phyloP scores from a whole-genome alignment of 2,888 invertebrate species.

The Yponomeuta sedellus region DNA sequence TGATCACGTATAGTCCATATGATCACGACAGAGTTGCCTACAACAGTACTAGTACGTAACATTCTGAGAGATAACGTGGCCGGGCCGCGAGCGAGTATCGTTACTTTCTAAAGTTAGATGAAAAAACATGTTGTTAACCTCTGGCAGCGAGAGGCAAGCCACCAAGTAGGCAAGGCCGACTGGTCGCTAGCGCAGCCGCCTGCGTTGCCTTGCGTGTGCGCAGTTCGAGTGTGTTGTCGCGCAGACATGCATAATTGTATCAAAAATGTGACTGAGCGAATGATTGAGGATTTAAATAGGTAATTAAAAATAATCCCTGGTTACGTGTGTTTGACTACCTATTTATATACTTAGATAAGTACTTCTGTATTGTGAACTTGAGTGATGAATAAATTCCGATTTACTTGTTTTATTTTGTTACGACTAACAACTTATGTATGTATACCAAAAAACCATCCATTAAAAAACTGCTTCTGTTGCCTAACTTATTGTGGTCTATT shows the following conservation, averaged over 20 bases:
- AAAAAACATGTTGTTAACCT: constrained; percentile 72
- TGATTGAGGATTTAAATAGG: no score
- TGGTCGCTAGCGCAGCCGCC: constrained; percentile 32
- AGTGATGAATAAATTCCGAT: no score
- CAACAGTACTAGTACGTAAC: constrained; percentile 24
- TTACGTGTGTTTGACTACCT: no score
- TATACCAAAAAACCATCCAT: no score
- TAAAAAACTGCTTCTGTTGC: no score
- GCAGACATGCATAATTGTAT: constrained; percentile 7
- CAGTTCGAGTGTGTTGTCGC: constrained; percentile 5
- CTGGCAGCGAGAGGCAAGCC: constrained; percentile 66
- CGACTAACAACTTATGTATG: no score
- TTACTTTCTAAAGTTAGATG: constrained; percentile 74
- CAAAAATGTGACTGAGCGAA: not conserved
- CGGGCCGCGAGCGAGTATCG: constrained; percentile 37
- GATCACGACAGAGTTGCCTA: not conserved
- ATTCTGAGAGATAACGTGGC: constrained; percentile 37
- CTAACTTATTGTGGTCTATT: not conserved
- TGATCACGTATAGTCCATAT: not conserved
- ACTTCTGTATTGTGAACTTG: no score
- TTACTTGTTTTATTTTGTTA: no score
- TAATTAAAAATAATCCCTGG: no score
- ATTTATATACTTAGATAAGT: no score
- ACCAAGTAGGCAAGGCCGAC: constrained; percentile 62
- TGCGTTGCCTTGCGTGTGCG: constrained; percentile 19